Evolutionary conservation across 2,888 invertebrate genomes (phyloP), one percentile per base, ranked within the genome.

Genomic region (Cerastis rubricosa): DNA sequence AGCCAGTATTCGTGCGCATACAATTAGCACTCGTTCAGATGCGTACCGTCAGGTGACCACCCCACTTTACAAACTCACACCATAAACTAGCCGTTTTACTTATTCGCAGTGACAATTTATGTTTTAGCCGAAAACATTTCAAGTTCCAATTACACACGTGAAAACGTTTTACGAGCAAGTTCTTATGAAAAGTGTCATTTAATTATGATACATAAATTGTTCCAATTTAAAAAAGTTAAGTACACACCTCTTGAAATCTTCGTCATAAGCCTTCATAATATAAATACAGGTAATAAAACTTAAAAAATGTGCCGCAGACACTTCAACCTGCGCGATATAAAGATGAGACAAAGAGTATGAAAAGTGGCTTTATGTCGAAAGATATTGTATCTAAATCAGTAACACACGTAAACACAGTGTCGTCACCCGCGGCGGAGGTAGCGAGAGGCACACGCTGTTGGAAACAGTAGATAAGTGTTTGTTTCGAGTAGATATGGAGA

Each of bases 401-500:
- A 68, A 63, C 74, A 76, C 77, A 54, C 45, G 49, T 57, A 19
- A 71, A 81, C 81, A 85, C 81, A 12, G 86, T 78, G 80, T 74
- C 73, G 63, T n/a, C 25, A 61, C 22, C n/a, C 51, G 68, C 22
- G n/a, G 51, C 25, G 66, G 29, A 40, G 57, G 54, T 54, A 49
- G n/a, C 61, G 71, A 57, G 65, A 74, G 65, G 76, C 86, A 65
- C 68, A 68, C 76, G 68, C 69, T 78, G 87, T 78, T 85, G 89
- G 83, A 87, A 84, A 85, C 65, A 76, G 69, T 69, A 77, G 76
- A 35, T 69, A 45, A 74, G 78, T 67, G 75, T 64, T 65, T 85
- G 78, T 87, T 80, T 81, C 66, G 73, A 84, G 78, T 68, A 84
- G 90, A 90, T 90, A 90, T 69, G 69, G 74, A 88, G 90, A 89